Conservation (phyloP, 2,888 invertebrate species). For the Argyra leucocephala region DNA sequence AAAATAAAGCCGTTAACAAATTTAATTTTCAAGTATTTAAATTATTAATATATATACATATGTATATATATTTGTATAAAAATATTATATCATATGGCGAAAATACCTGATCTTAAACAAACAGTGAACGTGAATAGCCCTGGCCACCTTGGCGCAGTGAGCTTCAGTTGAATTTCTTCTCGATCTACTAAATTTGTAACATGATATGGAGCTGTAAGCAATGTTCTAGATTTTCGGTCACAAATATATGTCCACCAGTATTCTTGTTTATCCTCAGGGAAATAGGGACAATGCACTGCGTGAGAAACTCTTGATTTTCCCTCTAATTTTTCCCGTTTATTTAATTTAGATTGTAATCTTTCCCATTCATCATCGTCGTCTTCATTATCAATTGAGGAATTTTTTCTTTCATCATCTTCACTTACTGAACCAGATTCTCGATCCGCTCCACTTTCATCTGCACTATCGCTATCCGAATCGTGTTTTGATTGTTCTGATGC, state of each 20-base stretch:
- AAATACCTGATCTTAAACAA: conserved; percentile 68
- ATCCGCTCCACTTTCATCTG: conserved; percentile 48
- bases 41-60: background rate
- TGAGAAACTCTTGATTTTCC: conserved; percentile 90
- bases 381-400: conserved; percentile 44
- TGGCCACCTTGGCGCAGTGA: conserved; percentile 91
- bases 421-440: conserved; percentile 44
- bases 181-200: conserved; percentile 82
- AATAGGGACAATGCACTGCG: conserved; percentile 93
- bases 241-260: conserved; percentile 99
- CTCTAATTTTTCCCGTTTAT: conserved; percentile 81
- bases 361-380: conserved; percentile 91
- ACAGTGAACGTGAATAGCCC: conserved; percentile 88
- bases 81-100: background rate
- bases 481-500: conserved; percentile 30
- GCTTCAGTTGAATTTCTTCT: conserved; percentile 89
- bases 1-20: background rate
- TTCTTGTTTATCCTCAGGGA: conserved; percentile 92
- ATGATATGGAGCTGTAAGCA: conserved; percentile 87
- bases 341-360: conserved; percentile 72
- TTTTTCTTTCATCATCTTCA: conserved; percentile 54
- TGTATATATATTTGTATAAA: background rate
- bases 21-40: background rate
- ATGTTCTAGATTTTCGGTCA: conserved; percentile 83
- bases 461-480: conserved; percentile 43